These are phyloP conservation scores for Aricia agestis DNA, from an alignment of 1,140 invertebrate genomes.

Conservation along the genomic window DNA sequence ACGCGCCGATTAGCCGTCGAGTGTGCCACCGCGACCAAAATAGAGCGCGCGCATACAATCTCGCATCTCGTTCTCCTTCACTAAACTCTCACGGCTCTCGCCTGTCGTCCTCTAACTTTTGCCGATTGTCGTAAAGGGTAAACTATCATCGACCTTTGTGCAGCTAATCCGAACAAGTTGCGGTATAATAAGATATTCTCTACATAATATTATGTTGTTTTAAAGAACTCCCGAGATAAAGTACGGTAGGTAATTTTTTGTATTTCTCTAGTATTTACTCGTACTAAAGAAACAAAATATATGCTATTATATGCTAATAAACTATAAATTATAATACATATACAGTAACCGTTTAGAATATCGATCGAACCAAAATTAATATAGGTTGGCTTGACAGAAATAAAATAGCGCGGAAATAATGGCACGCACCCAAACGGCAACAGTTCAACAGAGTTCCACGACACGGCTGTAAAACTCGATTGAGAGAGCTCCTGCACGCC, in stretches of 20 bases:
- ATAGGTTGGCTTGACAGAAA: slow-evolving; percentile 38
- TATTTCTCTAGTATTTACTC: too few relatives aligned
- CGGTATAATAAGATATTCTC: too few relatives aligned
- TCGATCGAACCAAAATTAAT: slow-evolving; percentile 28
- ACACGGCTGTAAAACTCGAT: slow-evolving; percentile 33
- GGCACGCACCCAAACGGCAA: slow-evolving; percentile 54
- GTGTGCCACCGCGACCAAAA: slow-evolving; percentile 72
- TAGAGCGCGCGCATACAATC: slow-evolving; percentile 68
- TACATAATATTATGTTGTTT: too few relatives aligned
- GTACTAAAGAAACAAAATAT: too few relatives aligned
- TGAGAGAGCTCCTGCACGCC: slow-evolving; percentile 33
- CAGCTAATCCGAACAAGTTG: slow-evolving; percentile 20
- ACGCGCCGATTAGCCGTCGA: slow-evolving; percentile 70
- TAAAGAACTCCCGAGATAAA: too few relatives aligned
- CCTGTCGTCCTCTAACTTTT: slow-evolving; percentile 46
- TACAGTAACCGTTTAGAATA: neutral
- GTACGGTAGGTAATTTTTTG: too few relatives aligned
- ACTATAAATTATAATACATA: neutral
- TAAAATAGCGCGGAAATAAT: slow-evolving; percentile 51
- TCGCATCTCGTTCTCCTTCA: slow-evolving; percentile 61
- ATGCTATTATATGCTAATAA: neutral
- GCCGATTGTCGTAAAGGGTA: slow-evolving; percentile 29
- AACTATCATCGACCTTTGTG: slow-evolving; percentile 30
- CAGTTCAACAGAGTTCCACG: slow-evolving; percentile 36
- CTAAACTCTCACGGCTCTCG: slow-evolving; percentile 58